Evolutionary conservation across 1,140 invertebrate species (phyloP), one percentile per base, ranked within the genome.

Genomic region (Leptinotarsa defecta): DNA sequence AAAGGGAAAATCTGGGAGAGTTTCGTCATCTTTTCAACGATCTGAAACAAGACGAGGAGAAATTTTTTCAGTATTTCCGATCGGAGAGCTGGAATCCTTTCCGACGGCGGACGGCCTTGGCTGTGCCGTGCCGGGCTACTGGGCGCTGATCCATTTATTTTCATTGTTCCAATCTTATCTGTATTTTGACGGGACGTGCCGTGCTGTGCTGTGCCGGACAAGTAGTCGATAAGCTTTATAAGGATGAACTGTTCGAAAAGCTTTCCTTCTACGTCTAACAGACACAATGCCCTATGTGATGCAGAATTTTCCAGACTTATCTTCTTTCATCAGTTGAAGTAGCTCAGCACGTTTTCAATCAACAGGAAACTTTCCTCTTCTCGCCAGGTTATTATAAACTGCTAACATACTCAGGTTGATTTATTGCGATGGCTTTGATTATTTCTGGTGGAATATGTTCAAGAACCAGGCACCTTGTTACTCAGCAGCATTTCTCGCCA

Each of bases 401-500:
- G 13, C 22, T 48, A 70, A 70, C 68, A 48, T 52, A 70, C 13
- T 24, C 20, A 34, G 68, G 34, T 15, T 70, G 6, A 19, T 13
- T 48, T 48, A 6, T 13, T 1, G 2, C 49, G 2, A 68, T 8
- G 2, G 17, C 3, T 52, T 74, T 68, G 22, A 71, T 13, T 22
- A 75, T 22, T 27, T 27, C 5, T 27, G 27, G 27, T 27, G 27
- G 5, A 8, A 76, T 76, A 22, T 61, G 11, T 34, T 34, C 19
- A 8, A 8, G 64, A 61, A 1, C 64, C 71, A n/a, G 64, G 22
- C 27, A 57, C 63, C 24, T 73, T 65, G 13, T 62, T 43, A 13
- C 19, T 73, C 20, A 72, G 73, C 48, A 76, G 22, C 73, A 11
- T 27, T 6, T 71, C 74, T 20, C 19, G 13, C 52, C 48, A 3